Percentiles rank a stretch among this genome's conserved stretches.
Evolutionary conservation across 1,140 invertebrate genomes (phyloP).

Genomic region (Drosophila repleta): DNA sequence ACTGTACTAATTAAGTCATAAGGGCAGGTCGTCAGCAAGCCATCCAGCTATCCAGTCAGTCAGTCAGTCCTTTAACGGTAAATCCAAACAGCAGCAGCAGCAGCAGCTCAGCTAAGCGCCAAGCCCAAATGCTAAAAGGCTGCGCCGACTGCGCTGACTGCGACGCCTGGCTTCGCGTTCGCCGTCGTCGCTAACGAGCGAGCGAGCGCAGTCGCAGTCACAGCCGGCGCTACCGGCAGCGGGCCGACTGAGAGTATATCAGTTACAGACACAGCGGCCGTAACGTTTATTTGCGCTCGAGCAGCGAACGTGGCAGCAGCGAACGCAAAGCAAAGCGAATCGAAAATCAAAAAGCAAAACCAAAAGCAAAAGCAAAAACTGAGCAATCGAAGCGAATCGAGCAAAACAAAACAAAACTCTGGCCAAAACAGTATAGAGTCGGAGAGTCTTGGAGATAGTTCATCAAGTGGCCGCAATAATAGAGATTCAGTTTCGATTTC

Average conservation of each 20-base stretch:
- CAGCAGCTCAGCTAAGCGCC: constrained; percentile 34
- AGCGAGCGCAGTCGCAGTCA: constrained; percentile 1
- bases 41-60: too few species aligned
- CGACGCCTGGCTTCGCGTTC: constrained; percentile 3
- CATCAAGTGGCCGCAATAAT: constrained; percentile 27
- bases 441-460: constrained; percentile 20
- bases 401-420: constrained; percentile 8
- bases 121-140: constrained; percentile 53
- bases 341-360: constrained; percentile 24
- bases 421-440: constrained; percentile 10
- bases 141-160: constrained; percentile 14
- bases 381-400: constrained; percentile 10
- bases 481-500: constrained; percentile 26
- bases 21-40: constrained; percentile 32
- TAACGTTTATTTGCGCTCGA: constrained; percentile 80
- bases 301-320: constrained; percentile 79
- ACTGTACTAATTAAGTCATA: constrained; percentile 44
- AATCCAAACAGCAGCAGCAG: constrained; percentile 8
- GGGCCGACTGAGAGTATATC: constrained; percentile 70
- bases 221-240: constrained; percentile 12
- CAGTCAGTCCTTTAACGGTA: constrained; percentile 28
- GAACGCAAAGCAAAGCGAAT: constrained; percentile 38
- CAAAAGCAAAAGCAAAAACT: constrained; percentile 30
- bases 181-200: background rate
- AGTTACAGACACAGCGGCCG: constrained; percentile 70